phyloP scores from a whole-genome alignment of 1,140 invertebrate genomes.

The Harpegnathos saltator region DNA sequence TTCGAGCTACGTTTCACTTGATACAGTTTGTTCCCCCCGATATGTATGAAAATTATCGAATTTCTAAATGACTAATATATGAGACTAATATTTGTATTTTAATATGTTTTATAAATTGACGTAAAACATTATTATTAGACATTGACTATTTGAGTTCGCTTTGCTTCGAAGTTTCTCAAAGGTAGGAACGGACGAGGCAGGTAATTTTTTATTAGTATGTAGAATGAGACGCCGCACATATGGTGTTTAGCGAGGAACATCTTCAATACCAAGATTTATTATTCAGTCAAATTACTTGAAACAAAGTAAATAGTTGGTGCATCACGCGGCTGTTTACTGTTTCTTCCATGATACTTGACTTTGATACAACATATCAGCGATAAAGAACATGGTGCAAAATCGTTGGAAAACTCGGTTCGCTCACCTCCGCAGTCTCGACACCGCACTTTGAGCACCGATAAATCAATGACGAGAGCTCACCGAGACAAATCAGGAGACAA shows the following conservation, averaged over 20 bases:
- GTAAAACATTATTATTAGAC: too few relatives aligned
- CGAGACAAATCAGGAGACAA: constrained; percentile 80
- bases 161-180: not conserved
- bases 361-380: too few relatives aligned
- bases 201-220: not conserved
- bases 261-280: not conserved
- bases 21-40: too few relatives aligned
- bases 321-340: not conserved
- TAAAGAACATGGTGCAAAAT: too few relatives aligned
- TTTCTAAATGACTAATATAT: too few relatives aligned
- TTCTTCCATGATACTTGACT: too few relatives aligned
- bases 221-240: not conserved
- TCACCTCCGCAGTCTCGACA: too few relatives aligned
- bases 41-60: too few relatives aligned
- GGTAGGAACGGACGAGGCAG: not conserved
- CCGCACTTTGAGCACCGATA: not conserved
- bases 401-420: too few relatives aligned
- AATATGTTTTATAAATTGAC: too few relatives aligned
- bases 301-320: not conserved
- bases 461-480: constrained; percentile 73
- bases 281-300: not conserved
- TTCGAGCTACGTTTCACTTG: too few relatives aligned
- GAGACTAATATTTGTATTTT: too few relatives aligned
- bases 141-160: not conserved
- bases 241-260: not conserved